Evolutionary conservation across 2,797 vertebrate genomes (phyloP).

Genomic region (Lemur catta): DNA sequence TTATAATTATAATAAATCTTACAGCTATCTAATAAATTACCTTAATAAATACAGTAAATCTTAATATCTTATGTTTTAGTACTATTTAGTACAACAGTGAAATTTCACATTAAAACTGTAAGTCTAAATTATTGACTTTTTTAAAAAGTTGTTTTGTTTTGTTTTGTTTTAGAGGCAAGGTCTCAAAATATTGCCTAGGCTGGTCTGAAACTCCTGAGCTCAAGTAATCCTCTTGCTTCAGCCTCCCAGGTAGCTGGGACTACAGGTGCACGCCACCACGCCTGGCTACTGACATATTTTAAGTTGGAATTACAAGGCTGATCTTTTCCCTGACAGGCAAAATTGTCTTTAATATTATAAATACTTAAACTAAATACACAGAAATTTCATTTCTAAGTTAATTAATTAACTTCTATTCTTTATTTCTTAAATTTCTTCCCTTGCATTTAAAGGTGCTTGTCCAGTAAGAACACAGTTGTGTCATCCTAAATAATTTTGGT

Average conservation of each 20-base stretch:
- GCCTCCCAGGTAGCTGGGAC: background rate
- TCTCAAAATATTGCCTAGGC: background rate
- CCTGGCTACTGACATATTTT: background rate
- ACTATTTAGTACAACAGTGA: background rate
- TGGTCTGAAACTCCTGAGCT: background rate
- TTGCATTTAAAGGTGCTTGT: background rate
- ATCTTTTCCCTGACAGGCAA: background rate
- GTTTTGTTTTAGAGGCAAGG: background rate
- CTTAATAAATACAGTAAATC: background rate
- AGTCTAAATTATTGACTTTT: background rate
- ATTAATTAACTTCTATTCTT: background rate
- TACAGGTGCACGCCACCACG: background rate
- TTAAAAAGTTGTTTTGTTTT: background rate
- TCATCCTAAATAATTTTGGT: background rate
- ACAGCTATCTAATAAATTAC: background rate
- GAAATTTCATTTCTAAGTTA: background rate
- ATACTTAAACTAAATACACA: background rate
- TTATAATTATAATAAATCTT: background rate
- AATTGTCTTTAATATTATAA: background rate
- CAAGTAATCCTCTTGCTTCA: background rate
- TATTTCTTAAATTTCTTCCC: background rate
- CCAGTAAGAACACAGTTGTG: background rate
- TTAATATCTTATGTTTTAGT: background rate
- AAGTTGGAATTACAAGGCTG: slow-evolving; percentile 10
- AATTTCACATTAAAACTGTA: background rate